phyloP scores from a whole-genome alignment of 2,113 vertebrate genomes.

The Electrona antarctica region DNA sequence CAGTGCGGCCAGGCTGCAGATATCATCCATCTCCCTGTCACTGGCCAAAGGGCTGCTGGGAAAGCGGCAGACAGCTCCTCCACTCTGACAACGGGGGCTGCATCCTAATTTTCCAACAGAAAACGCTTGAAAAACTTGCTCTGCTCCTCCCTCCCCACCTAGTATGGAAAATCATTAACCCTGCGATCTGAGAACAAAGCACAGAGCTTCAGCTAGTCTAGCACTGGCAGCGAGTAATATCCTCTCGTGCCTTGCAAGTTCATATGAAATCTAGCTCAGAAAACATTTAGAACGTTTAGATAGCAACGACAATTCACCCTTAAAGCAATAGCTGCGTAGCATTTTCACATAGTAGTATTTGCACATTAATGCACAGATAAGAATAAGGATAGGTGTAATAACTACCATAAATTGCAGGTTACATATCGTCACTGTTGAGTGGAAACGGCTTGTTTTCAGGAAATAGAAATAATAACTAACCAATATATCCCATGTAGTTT shows the following conservation, averaged over 20 bases:
- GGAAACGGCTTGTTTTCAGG: no score
- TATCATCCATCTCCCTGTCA: constrained; percentile 98
- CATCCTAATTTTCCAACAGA: constrained; percentile 81
- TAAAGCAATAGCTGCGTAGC: no score
- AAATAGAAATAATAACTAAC: no score
- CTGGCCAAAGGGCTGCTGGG: constrained; percentile 87
- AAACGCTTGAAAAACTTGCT: constrained; percentile 48
- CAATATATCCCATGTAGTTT: no score
- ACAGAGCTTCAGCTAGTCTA: constrained; percentile 46
- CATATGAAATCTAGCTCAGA: no score
- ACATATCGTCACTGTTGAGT: no score
- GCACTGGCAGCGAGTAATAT: constrained; percentile 37
- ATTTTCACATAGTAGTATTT: no score
- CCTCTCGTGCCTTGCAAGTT: constrained; percentile 38
- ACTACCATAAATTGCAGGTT: no score
- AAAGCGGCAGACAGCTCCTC: constrained; percentile 87
- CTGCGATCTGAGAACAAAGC: constrained; percentile 68
- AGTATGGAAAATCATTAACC: constrained; percentile 82
- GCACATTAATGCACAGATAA: no score
- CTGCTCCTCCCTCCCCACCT: constrained; percentile 66
- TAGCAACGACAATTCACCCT: no score
- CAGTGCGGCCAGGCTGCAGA: constrained; percentile 83
- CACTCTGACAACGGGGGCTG: constrained; percentile 85
- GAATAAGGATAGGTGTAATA: no score
- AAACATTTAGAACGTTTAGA: no score